phyloP scores from a whole-genome alignment of 2,888 invertebrate genomes.

The Hermaeophaga mercurialis region DNA sequence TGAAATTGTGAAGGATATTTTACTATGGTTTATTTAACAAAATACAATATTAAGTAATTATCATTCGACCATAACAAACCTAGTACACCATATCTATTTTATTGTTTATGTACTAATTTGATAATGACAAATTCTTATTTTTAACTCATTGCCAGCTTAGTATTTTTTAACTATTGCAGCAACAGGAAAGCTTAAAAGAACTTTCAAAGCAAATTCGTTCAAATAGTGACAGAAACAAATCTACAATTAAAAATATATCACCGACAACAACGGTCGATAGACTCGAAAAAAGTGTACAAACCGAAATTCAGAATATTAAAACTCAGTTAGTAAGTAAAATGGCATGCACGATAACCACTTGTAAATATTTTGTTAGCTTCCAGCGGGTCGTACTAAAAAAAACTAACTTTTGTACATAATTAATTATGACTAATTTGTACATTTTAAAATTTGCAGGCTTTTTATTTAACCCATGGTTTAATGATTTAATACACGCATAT shows the following conservation, averaged over 20 bases:
- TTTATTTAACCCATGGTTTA: too few relatives aligned
- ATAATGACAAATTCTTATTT: not conserved
- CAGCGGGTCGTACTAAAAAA: not conserved
- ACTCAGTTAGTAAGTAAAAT: slow-evolving; percentile 52
- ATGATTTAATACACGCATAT: too few relatives aligned
- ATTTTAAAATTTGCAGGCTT: not conserved
- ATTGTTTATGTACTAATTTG: too few relatives aligned
- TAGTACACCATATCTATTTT: too few relatives aligned
- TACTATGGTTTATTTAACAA: too few relatives aligned
- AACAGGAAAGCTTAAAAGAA: slow-evolving; percentile 44
- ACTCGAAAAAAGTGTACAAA: slow-evolving; percentile 52
- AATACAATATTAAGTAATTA: too few relatives aligned
- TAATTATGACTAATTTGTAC: not conserved
- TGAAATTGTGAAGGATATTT: too few relatives aligned
- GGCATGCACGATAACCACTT: slow-evolving; percentile 18
- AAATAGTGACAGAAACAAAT: slow-evolving; percentile 30
- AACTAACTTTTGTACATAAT: slow-evolving; percentile 3
- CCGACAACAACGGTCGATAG: slow-evolving; percentile 5
- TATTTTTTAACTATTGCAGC: slow-evolving; percentile 39
- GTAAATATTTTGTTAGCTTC: slow-evolving; percentile 23
- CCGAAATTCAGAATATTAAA: slow-evolving; percentile 55
- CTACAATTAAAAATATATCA: slow-evolving; percentile 4
- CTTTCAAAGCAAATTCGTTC: slow-evolving; percentile 39
- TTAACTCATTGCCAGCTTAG: not conserved
- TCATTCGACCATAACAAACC: too few relatives aligned